A percentile compares a stretch with the other conserved stretches of the same genome.
These are phyloP conservation scores for Mylabris phalerata DNA, from an alignment of 1,140 invertebrate species.

Conservation along the genomic window DNA sequence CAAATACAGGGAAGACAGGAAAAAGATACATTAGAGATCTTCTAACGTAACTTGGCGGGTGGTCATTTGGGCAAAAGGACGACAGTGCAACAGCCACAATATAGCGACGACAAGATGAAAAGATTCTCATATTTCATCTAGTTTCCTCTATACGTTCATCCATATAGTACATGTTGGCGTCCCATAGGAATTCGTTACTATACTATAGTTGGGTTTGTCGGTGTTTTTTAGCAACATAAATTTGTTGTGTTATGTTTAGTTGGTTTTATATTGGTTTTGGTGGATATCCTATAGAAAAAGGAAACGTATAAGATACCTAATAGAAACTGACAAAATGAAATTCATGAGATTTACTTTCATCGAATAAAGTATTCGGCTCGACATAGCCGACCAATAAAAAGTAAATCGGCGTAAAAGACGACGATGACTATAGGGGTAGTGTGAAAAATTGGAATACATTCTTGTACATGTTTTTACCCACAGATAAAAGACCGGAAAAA, in stretches of 20 bases:
- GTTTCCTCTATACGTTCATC: neutral
- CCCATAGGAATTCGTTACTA: slow-evolving; percentile 13
- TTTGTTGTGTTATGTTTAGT: neutral
- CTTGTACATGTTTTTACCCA: too few species aligned
- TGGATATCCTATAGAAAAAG: neutral
- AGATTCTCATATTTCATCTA: slow-evolving; percentile 16
- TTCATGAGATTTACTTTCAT: slow-evolving; percentile 4
- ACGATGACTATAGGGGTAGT: neutral
- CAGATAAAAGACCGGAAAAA: too few species aligned
- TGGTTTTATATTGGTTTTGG: slow-evolving; percentile 8
- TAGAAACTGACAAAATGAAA: slow-evolving; percentile 15
- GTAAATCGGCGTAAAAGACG: neutral
- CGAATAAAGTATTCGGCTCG: neutral
- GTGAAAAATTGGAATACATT: slow-evolving; percentile 5
- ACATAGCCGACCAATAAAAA: too few species aligned
- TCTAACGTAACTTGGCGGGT: too few species aligned
- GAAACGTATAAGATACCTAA: slow-evolving; percentile 15
- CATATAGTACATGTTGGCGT: neutral
- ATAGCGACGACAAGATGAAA: slow-evolving; percentile 8
- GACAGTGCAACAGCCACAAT: neutral
- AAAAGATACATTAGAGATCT: too few species aligned
- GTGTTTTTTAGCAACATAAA: slow-evolving; percentile 12
- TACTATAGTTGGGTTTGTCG: slow-evolving; percentile 3
- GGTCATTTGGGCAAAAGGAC: too few species aligned
- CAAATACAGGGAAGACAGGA: too few species aligned